Evolutionary conservation across 2,113 vertebrate species (phyloP), one percentile per base, ranked within the genome.

Genomic region (Plotosus lineatus): DNA sequence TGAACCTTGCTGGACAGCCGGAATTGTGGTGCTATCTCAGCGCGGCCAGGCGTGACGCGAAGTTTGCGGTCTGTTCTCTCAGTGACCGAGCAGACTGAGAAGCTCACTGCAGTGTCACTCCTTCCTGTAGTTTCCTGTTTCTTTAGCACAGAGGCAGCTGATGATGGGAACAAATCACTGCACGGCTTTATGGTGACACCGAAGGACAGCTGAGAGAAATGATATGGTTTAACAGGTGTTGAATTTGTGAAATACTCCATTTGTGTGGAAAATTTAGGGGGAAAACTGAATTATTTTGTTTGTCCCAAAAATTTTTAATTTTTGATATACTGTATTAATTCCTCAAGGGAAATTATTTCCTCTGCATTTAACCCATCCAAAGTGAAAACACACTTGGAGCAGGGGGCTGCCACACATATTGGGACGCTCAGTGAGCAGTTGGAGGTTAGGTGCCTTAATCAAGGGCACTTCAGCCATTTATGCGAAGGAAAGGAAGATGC

Each of bases 1-100:
- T 79, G 80, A 78, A 81, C 58, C 31, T 15, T 74, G 84, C 66
- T 73, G 69, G 60, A 75, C 81, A 69, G 81, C 44, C 61, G 72
- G 76, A 81, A 85, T n/a, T 31, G 55, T 68, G 50, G 55, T 40
- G 68, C 55, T 56, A 69, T 44, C 73, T 63, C 81, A 50, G 77
- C 48, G 60, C 26, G 65, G 55, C 53, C 53, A 80, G 75, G 51
- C 58, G n/a, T 50, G 83, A 83, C 71, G 77, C 71, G 76, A 56
- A 60, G 42, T n/a, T 33, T 66, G 53, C 56, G 50, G 72, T 83
- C 75, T 81, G 77, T 75, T 76, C 63, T 58, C 71, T 48, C 42
- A 51, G 71, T 23, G 55, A 55, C 60, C 75, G 33, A 28, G 60
- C 68, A 69, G 53, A 73, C 8, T 48, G 63, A 58, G 42, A 28